These are phyloP conservation scores for Bufo bufo DNA, from an alignment of 2,113 vertebrate genomes.

Conservation along the genomic window DNA sequence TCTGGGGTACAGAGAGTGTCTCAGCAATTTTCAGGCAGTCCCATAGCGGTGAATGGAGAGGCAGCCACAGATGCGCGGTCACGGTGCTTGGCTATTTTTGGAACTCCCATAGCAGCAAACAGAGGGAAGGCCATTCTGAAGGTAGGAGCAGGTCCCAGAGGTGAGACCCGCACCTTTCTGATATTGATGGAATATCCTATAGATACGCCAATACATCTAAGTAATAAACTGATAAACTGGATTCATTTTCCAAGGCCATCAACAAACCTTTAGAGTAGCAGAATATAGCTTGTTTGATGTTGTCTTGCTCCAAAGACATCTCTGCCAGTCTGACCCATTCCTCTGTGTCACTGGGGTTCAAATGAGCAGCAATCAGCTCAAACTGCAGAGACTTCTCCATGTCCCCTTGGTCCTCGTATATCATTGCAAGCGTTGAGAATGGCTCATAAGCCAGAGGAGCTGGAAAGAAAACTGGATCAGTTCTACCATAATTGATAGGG, in stretches of 20 bases:
- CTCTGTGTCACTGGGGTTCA: slow-evolving; percentile 94
- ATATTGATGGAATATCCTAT: no score
- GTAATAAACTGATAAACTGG: background rate
- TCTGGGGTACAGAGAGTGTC: no score
- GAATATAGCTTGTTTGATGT: slow-evolving; percentile 93
- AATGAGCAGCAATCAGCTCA: slow-evolving; percentile 93
- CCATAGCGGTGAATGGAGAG: no score
- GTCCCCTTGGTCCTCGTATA: slow-evolving; percentile 95
- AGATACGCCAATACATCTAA: no score
- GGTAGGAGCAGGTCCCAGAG: no score
- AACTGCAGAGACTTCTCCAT: slow-evolving; percentile 95
- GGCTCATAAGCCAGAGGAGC: slow-evolving; percentile 97
- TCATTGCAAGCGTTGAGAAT: slow-evolving; percentile 97
- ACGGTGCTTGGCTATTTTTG: no score
- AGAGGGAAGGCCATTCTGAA: no score
- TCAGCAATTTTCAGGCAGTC: no score
- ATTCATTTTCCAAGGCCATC: background rate
- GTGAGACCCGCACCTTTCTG: no score
- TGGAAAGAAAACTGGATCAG: slow-evolving; percentile 62
- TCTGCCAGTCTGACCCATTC: slow-evolving; percentile 96
- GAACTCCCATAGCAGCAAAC: no score
- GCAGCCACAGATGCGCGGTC: no score
- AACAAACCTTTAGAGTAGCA: slow-evolving; percentile 92
- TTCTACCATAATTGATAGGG: background rate
- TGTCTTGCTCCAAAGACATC: slow-evolving; percentile 96